phyloP scores from a whole-genome alignment of 2,797 vertebrate genomes.

The Schizothorax lantsangensis region DNA sequence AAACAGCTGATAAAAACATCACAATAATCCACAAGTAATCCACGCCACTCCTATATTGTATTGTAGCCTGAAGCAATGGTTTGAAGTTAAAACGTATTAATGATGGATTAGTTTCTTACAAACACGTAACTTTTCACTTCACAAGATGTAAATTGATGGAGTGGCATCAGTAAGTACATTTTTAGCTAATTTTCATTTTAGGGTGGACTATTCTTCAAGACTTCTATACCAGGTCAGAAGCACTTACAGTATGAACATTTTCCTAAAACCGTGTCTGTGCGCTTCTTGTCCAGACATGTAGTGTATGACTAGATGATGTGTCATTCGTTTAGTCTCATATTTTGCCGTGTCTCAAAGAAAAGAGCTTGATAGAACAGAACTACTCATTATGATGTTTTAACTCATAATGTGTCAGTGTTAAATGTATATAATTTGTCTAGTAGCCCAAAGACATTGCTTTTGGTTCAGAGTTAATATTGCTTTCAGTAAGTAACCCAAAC shows the following conservation, averaged over 20 bases:
- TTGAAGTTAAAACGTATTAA: neutral
- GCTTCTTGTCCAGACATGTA: neutral
- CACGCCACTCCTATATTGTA: neutral
- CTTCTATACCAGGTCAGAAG: neutral
- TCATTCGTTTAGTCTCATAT: neutral
- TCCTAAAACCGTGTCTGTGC: neutral
- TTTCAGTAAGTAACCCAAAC: slow-evolving; percentile 2
- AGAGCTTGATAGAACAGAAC: neutral
- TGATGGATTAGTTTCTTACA: neutral
- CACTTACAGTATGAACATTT: neutral
- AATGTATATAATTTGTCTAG: neutral
- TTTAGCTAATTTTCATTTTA: neutral
- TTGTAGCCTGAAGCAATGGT: neutral
- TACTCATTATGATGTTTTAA: neutral
- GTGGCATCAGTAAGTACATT: neutral
- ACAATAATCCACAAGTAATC: neutral
- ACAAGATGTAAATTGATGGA: neutral
- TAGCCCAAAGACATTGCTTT: neutral
- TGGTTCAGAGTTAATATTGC: slow-evolving; percentile 1
- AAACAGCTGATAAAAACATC: neutral
- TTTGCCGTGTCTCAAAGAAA: slow-evolving; percentile 7
- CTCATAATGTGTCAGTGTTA: slow-evolving; percentile 5
- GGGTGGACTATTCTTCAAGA: neutral
- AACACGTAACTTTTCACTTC: neutral
- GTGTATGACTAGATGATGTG: slow-evolving; percentile 12